These are phyloP conservation scores for Plusia festucae DNA, from an alignment of 2,888 invertebrate species.

Conservation along the genomic window DNA sequence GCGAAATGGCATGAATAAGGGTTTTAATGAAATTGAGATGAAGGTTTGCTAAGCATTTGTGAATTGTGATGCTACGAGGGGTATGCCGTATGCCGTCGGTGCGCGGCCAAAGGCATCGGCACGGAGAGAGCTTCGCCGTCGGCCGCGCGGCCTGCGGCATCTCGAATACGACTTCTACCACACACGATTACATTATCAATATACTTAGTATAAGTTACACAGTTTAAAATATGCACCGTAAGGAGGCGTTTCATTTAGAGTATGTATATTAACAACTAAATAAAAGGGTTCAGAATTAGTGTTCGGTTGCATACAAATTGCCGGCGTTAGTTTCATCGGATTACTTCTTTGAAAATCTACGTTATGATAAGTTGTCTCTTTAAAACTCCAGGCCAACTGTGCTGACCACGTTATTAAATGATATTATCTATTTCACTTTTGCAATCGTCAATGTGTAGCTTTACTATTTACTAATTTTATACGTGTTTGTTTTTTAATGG, in stretches of 20 bases:
- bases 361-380: neutral
- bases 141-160: neutral
- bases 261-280: neutral
- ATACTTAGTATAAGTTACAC: neutral
- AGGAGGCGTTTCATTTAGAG: neutral
- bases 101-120: neutral
- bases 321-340: no score
- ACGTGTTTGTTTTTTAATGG: conserved; percentile 17
- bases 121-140: neutral
- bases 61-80: neutral
- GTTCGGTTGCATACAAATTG: neutral
- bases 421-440: neutral
- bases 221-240: neutral
- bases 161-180: neutral
- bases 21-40: neutral
- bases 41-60: neutral
- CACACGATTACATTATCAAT: neutral
- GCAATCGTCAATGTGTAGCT: neutral
- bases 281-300: neutral
- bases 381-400: neutral
- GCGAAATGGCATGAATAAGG: neutral
- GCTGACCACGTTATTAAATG: neutral
- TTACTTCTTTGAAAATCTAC: no score
- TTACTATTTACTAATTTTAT: neutral
- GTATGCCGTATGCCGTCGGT: neutral